Evolutionary conservation across 2,888 invertebrate species (phyloP), one percentile per base, ranked within the genome.

Genomic region (Lagria hirta): DNA sequence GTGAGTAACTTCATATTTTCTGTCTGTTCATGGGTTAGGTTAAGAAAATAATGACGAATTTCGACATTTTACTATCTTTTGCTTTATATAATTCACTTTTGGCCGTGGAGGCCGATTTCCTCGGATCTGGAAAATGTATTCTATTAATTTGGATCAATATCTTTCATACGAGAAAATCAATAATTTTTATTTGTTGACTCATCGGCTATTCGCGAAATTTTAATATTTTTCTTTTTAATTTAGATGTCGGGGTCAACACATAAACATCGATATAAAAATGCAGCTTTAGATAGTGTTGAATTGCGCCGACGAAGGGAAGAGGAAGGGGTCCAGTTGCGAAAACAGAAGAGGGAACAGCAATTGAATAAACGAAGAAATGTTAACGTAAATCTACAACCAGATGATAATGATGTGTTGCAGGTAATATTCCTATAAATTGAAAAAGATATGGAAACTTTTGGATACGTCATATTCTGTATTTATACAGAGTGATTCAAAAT

Each of bases 341-440:
- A 97, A 77, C 93, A 93, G 63, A 96, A 96, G 72, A 76, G 96
- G 49, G 97, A 97, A 70, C 92, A 94, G 67, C 96, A 96, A 70
- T 74, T 96, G 20, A 91, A 89, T 52, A 96, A 96, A 73, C 77
- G 93, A 43, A 79, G 96, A 57, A 95, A 96, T 82, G 93, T 95
- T 35, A 71, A 72, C 55, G 60, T 65, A 20, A 68, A 66, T 34
- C 48, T 69, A 34, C 49, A 67, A 41, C 64, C 67, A 3, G 72
- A 73, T 36, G 71, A 72, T 50, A 46, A 54, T 22, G 71, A 71
- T 56, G 58, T 63, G 3, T 58, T 73, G 32, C 73, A 75, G 62
- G 75, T 75, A 62, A 45, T n/a, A n/a, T n/a, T n/a, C n/a, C n/a
- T n/a, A n/a, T n/a, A n/a, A n/a, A n/a, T n/a, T n/a, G n/a, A n/a